Evolutionary conservation across 2,113 vertebrate species (phyloP).

Genomic region (Xiphophorus hellerii): DNA sequence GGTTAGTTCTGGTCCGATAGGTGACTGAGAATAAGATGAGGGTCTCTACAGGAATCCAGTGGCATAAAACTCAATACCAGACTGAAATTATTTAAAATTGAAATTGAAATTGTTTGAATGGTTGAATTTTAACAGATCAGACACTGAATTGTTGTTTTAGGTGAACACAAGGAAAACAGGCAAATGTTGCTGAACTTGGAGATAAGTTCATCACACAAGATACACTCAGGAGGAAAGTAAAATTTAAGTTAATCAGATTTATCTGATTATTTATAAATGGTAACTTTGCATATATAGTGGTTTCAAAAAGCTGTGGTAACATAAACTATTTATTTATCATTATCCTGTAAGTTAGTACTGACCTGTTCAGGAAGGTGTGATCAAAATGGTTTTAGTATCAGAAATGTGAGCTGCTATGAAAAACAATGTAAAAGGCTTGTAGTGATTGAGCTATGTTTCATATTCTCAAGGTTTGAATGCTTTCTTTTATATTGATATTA

Average conservation of each 20-base stretch:
- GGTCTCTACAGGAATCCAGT: slow-evolving; percentile 11
- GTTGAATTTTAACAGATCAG: no score
- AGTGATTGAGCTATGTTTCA: neutral
- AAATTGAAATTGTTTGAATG: neutral
- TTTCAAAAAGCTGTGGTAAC: no score
- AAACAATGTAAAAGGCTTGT: neutral
- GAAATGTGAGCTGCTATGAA: neutral
- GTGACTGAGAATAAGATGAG: slow-evolving; percentile 39
- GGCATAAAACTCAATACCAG: slow-evolving; percentile 2
- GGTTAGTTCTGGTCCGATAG: slow-evolving; percentile 65
- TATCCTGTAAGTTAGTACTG: no score
- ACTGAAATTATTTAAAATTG: neutral
- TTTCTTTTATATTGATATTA: neutral
- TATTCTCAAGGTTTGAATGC: neutral
- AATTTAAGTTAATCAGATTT: no score
- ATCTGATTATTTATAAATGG: no score
- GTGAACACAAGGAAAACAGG: no score
- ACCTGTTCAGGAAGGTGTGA: neutral
- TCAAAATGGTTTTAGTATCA: neutral
- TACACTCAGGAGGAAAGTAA: no score
- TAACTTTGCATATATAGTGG: no score
- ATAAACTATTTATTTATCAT: no score
- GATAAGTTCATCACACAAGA: no score
- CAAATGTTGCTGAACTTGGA: no score
- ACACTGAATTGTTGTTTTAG: no score